Evolutionary conservation across 92 coral and sea anemone species (phyloP).

Genomic region (Porites divaricata): DNA sequence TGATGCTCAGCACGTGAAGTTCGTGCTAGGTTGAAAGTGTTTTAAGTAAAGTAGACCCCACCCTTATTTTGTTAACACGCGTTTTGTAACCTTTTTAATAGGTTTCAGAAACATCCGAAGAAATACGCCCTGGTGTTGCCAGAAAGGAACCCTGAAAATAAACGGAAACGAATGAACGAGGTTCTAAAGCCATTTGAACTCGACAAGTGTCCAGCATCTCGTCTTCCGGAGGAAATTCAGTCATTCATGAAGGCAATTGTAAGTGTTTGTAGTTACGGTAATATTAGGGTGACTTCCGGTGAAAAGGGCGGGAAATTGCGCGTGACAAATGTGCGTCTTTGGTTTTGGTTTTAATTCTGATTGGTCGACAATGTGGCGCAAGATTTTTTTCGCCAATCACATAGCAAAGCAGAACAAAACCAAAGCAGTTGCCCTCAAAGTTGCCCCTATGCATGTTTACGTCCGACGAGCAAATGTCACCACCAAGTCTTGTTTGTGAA

Average conservation of each 20-base stretch:
- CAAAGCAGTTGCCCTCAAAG: no score
- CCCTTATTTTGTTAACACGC: background rate
- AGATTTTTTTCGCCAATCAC: no score
- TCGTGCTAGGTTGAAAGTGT: background rate
- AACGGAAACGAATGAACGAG: conserved; percentile 63
- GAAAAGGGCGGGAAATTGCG: no score
- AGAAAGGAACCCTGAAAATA: conserved; percentile 83
- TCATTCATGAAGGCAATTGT: conserved; percentile 74
- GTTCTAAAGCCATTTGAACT: conserved; percentile 85
- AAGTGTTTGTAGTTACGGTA: conserved; percentile 11
- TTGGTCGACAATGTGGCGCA: no score
- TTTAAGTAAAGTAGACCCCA: background rate
- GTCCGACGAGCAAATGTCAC: no score
- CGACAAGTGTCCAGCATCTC: conserved; percentile 72
- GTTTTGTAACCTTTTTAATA: background rate
- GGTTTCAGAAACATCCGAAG: conserved; percentile 84
- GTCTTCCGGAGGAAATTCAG: conserved; percentile 71
- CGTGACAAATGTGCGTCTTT: no score
- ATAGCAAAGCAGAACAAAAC: no score
- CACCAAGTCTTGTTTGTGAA: no score
- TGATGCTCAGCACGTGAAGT: no score
- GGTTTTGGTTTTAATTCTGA: no score
- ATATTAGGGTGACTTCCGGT: no score
- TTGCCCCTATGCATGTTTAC: no score
- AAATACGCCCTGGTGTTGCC: conserved; percentile 86